These are phyloP conservation scores for Lordiphosa stackelbergi DNA, from an alignment of 1,140 invertebrate genomes.

Conservation along the genomic window DNA sequence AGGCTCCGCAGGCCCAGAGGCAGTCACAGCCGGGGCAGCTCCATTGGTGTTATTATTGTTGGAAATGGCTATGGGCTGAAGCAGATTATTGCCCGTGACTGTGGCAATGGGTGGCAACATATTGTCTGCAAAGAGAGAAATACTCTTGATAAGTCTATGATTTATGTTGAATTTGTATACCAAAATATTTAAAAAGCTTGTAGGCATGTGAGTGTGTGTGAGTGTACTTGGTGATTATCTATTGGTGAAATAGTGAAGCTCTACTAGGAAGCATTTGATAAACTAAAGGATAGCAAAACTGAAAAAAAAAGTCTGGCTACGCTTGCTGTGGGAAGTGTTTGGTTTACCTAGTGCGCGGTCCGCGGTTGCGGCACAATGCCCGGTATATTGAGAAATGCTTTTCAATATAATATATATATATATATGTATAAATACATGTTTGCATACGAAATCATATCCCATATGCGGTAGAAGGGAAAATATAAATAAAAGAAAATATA, in stretches of 20 bases:
- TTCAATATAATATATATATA: constrained; percentile 31
- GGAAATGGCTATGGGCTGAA: constrained; percentile 63
- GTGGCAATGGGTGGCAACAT: constrained; percentile 78
- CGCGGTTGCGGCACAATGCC: constrained; percentile 73
- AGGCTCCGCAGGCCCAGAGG: constrained; percentile 27
- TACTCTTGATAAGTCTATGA: neutral
- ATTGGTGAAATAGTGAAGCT: constrained; percentile 19
- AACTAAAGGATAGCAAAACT: constrained; percentile 32
- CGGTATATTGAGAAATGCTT: constrained; percentile 76
- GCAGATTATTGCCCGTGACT: constrained; percentile 58
- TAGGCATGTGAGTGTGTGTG: constrained; percentile 22
- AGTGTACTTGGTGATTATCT: constrained; percentile 31
- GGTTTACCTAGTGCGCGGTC: constrained; percentile 72
- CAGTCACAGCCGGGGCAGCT: constrained; percentile 13
- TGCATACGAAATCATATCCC: constrained; percentile 31
- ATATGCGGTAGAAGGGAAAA: constrained; percentile 35
- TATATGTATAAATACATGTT: constrained; percentile 2
- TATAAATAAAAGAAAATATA: constrained; percentile 33
- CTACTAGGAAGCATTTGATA: constrained; percentile 42
- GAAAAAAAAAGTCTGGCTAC: constrained; percentile 19
- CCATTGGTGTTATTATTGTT: constrained; percentile 66
- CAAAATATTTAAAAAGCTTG: constrained; percentile 14
- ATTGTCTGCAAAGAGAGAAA: constrained; percentile 65
- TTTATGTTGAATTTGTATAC: neutral
- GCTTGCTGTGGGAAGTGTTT: constrained; percentile 21